Conservation (phyloP, 2,888 invertebrate species). For the Cepaea hortensis region DNA sequence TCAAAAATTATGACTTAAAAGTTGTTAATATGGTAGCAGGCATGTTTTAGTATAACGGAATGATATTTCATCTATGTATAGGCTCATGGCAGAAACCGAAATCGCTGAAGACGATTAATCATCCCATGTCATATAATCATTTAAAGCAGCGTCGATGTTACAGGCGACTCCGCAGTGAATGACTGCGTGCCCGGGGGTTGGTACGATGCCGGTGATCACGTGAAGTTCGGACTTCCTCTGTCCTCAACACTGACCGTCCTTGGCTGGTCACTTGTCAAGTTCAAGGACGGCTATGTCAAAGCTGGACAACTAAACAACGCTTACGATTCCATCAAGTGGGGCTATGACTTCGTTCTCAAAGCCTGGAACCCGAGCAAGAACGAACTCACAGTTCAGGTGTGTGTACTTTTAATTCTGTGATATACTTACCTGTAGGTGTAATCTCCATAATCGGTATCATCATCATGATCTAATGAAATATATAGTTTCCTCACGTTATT, state of each 20-base stretch:
- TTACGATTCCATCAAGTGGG: slow-evolving; percentile 78
- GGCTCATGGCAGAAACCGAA: too few relatives aligned
- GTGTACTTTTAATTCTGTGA: neutral
- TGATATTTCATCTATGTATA: too few relatives aligned
- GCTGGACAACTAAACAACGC: slow-evolving; percentile 60
- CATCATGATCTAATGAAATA: too few relatives aligned
- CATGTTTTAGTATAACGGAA: too few relatives aligned
- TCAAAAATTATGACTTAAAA: too few relatives aligned
- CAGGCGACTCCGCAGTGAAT: slow-evolving; percentile 40
- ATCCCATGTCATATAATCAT: neutral
- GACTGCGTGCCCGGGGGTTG: slow-evolving; percentile 47
- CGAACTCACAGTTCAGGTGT: slow-evolving; percentile 44
- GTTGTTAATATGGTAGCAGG: too few relatives aligned
- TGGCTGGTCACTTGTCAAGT: slow-evolving; percentile 58
- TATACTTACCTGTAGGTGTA: neutral
- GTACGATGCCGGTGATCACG: slow-evolving; percentile 58
- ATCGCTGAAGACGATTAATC: too few relatives aligned
- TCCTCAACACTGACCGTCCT: slow-evolving; percentile 54
- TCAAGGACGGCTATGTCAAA: slow-evolving; percentile 57
- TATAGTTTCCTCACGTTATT: too few relatives aligned
- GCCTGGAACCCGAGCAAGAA: slow-evolving; percentile 47
- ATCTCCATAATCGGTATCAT: neutral
- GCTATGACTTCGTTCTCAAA: slow-evolving; percentile 80
- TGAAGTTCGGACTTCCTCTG: slow-evolving; percentile 63
- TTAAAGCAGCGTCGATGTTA: neutral